These are phyloP conservation scores for Leptura quadrifasciata DNA, from an alignment of 2,888 invertebrate species.

Conservation along the genomic window DNA sequence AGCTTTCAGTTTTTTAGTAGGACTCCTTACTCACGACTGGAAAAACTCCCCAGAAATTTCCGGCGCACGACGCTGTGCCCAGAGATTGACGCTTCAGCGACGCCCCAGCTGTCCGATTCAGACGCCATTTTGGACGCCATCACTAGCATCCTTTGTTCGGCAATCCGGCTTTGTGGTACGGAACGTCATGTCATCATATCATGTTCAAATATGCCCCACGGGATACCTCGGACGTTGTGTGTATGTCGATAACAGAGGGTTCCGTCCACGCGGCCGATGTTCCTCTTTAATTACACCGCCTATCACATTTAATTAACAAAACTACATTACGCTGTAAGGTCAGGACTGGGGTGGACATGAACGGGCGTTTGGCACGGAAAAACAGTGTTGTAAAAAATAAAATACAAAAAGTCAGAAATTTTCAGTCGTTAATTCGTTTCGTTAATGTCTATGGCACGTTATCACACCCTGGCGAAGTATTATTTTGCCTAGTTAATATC, in stretches of 20 bases:
- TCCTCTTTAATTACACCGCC: constrained; percentile 21
- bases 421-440: too few relatives aligned
- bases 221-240: constrained; percentile 37
- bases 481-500: too few relatives aligned
- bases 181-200: constrained; percentile 57
- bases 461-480: too few relatives aligned
- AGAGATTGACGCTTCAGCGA: constrained; percentile 56
- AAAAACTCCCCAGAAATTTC: neutral
- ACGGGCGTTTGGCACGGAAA: neutral
- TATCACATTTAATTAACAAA: constrained; percentile 24
- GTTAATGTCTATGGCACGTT: too few relatives aligned
- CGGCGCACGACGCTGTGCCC: constrained; percentile 34
- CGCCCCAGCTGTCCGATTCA: constrained; percentile 70
- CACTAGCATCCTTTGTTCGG: constrained; percentile 62
- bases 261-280: neutral
- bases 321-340: neutral
- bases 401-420: too few relatives aligned
- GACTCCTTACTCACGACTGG: neutral
- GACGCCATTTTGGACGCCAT: constrained; percentile 73
- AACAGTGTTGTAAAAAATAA: too few relatives aligned
- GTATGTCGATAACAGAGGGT: constrained; percentile 19
- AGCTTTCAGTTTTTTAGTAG: too few relatives aligned
- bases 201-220: constrained; percentile 54
- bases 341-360: neutral
- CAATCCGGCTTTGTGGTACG: constrained; percentile 49